A percentile compares a stretch with the other conserved stretches of the same genome.
phyloP scores from a whole-genome alignment of 1,140 invertebrate species.

The Drosophila melanogaster region Release_6_plus_ISO1_MT NT_037436.4:15794501-15795000 shows the following conservation, averaged over 20 bases:
- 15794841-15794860: not conserved
- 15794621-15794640: slow-evolving; percentile 42
- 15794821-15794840: slow-evolving; percentile 22
- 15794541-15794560: not conserved
- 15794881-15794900: slow-evolving; percentile 38
- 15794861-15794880: slow-evolving; percentile 31
- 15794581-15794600: not conserved
- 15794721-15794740: slow-evolving; percentile 56
- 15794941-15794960: slow-evolving; percentile 5
- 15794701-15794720: slow-evolving; percentile 28
- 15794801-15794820: slow-evolving; percentile 37
- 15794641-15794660: slow-evolving; percentile 45
- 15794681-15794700: slow-evolving; percentile 12
- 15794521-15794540: too few species aligned
- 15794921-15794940: slow-evolving; percentile 19
- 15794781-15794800: slow-evolving; percentile 55
- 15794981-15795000: slow-evolving; percentile 54
- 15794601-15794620: slow-evolving; percentile 12
- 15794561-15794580: slow-evolving; percentile 7
- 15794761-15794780: slow-evolving; percentile 50
- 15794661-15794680: slow-evolving; percentile 29
- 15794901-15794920: slow-evolving; percentile 30
- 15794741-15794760: slow-evolving; percentile 56
- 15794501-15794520: too few species aligned
- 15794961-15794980: not conserved